phyloP scores from a whole-genome alignment of 2,888 invertebrate species.

The Drosophila paramelanica region DNA sequence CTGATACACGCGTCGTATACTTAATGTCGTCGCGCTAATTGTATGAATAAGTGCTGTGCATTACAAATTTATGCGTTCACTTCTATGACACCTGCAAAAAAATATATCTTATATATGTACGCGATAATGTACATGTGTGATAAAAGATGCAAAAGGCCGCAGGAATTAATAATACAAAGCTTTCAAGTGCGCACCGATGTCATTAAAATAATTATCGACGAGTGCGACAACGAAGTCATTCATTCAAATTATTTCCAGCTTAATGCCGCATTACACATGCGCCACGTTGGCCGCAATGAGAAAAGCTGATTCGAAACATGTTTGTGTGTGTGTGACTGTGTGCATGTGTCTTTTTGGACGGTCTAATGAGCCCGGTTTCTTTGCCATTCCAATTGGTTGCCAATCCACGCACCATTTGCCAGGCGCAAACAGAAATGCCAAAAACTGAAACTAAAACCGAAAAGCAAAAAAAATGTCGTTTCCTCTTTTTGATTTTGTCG shows the following conservation, averaged over 20 bases:
- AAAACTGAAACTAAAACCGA: conserved; percentile 42
- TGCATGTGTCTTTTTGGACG: conserved; percentile 11
- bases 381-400: conserved; percentile 24
- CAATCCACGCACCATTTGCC: conserved; percentile 11
- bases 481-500: conserved; percentile 16
- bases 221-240: conserved; percentile 41
- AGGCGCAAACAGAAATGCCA: conserved; percentile 13
- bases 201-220: conserved; percentile 68
- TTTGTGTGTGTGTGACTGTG: not conserved
- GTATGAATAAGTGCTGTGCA: conserved; percentile 35
- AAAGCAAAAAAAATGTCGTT: conserved; percentile 6
- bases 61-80: conserved; percentile 35
- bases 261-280: conserved; percentile 60
- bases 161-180: conserved; percentile 53
- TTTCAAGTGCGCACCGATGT: conserved; percentile 36
- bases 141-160: conserved; percentile 52
- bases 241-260: conserved; percentile 65
- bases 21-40: conserved; percentile 44
- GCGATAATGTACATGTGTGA: conserved; percentile 2
- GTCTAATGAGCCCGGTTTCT: conserved; percentile 31
- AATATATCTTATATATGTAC: not conserved
- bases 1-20: conserved; percentile 20
- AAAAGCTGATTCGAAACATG: conserved; percentile 9
- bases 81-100: conserved; percentile 3
- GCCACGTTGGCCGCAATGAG: conserved; percentile 8